phyloP scores from a whole-genome alignment of 2,888 invertebrate genomes.

The Entomobrya multifasciata region DNA sequence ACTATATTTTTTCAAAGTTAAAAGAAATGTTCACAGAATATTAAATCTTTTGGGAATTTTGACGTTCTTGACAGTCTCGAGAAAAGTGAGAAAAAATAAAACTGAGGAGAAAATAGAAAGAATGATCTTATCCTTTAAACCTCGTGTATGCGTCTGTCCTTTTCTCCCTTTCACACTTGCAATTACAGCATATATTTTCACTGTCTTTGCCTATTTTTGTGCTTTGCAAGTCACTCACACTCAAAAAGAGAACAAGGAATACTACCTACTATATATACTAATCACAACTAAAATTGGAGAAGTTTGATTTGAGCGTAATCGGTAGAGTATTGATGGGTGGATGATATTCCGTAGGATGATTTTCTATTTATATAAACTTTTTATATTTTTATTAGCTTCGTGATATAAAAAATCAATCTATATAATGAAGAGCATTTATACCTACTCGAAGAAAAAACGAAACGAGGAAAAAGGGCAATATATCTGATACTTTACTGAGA shows the following conservation, averaged over 20 bases:
- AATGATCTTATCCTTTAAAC: not conserved
- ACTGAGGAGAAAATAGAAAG: conserved; percentile 16
- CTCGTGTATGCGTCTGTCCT: not conserved
- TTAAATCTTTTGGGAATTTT: not conserved
- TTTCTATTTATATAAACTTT: not conserved
- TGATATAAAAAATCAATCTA: no score
- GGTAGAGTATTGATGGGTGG: not conserved
- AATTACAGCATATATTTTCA: not conserved
- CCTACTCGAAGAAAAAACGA: not conserved
- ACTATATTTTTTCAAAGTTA: no score
- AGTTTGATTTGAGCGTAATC: not conserved
- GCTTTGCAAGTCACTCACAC: conserved; percentile 10
- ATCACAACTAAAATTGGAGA: conserved; percentile 1
- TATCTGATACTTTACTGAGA: not conserved
- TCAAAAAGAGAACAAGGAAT: not conserved
- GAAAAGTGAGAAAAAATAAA: not conserved
- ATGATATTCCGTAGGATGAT: not conserved
- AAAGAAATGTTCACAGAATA: not conserved
- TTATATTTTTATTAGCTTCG: no score
- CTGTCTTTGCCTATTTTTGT: conserved; percentile 9
- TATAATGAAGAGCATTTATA: not conserved
- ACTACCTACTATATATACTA: conserved; percentile 1
- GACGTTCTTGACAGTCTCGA: not conserved
- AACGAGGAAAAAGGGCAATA: not conserved
- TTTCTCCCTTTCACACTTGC: not conserved